Evolutionary conservation across 2,797 vertebrate genomes (phyloP).

Genomic region (Syndactyla subalaris): DNA sequence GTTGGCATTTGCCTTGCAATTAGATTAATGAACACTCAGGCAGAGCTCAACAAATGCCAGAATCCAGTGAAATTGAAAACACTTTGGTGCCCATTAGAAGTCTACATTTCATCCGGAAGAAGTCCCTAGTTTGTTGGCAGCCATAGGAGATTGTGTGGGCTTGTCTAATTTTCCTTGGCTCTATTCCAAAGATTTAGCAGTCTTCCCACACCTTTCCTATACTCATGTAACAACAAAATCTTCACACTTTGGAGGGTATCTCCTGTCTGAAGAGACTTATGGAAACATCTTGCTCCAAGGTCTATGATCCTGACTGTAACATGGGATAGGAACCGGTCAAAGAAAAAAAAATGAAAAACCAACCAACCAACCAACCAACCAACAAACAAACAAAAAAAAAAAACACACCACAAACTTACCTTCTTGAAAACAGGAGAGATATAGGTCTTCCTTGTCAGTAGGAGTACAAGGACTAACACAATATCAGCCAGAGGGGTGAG

Average conservation of each 20-base stretch:
- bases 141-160: rapidly evolving
- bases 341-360: not conserved
- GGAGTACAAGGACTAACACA: not conserved
- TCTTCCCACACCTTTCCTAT: not conserved
- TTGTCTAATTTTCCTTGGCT: not conserved
- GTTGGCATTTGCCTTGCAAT: conserved; percentile 68
- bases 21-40: conserved; percentile 70
- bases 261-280: not conserved
- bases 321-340: not conserved
- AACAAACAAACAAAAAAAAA: not conserved
- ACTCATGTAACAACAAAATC: not conserved
- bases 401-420: not conserved
- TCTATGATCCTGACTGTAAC: not conserved
- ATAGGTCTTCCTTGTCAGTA: not conserved
- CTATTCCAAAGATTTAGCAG: not conserved
- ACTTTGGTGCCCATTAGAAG: not conserved
- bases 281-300: not conserved
- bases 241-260: rapidly evolving
- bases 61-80: conserved; percentile 36
- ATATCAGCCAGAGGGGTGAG: not conserved
- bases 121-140: not conserved
- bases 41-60: conserved; percentile 57
- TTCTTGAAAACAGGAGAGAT: not conserved
- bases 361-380: no score
- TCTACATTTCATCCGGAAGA: not conserved